These are phyloP conservation scores for Terebella lapidaria DNA, from an alignment of 2,888 invertebrate genomes.

Conservation along the genomic window DNA sequence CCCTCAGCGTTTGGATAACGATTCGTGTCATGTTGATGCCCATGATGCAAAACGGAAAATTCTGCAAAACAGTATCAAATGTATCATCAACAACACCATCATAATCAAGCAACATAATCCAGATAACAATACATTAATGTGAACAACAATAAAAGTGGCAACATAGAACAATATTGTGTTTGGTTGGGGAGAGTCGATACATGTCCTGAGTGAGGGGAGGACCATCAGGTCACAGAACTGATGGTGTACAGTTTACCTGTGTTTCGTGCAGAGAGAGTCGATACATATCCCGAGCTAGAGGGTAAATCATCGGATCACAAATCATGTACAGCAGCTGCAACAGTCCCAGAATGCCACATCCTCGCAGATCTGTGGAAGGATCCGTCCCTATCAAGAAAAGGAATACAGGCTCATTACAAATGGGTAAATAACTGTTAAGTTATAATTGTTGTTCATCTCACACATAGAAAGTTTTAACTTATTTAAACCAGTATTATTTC, in stretches of 20 bases:
- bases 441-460: too few species aligned
- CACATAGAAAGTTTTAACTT: too few species aligned
- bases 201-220: too few species aligned
- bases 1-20: constrained; percentile 55
- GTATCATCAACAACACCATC: not conserved
- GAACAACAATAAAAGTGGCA: too few species aligned
- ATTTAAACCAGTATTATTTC: too few species aligned
- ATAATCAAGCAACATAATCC: not conserved
- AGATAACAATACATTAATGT: too few species aligned
- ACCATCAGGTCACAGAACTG: too few species aligned
- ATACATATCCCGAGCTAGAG: constrained; percentile 54
- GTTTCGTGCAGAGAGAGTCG: constrained; percentile 54
- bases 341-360: constrained; percentile 57
- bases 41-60: constrained; percentile 59
- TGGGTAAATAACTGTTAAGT: too few species aligned
- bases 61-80: constrained; percentile 43
- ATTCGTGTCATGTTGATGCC: constrained; percentile 58
- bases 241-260: too few species aligned
- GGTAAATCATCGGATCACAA: constrained; percentile 39
- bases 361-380: constrained; percentile 59
- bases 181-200: too few species aligned
- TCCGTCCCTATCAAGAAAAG: constrained; percentile 50
- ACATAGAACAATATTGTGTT: too few species aligned
- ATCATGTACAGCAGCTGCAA: constrained; percentile 56
- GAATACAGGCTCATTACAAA: too few species aligned